Evolutionary conservation across 2,888 invertebrate species (phyloP), one percentile per base, ranked within the genome.

Genomic region (Sinelater perroti): DNA sequence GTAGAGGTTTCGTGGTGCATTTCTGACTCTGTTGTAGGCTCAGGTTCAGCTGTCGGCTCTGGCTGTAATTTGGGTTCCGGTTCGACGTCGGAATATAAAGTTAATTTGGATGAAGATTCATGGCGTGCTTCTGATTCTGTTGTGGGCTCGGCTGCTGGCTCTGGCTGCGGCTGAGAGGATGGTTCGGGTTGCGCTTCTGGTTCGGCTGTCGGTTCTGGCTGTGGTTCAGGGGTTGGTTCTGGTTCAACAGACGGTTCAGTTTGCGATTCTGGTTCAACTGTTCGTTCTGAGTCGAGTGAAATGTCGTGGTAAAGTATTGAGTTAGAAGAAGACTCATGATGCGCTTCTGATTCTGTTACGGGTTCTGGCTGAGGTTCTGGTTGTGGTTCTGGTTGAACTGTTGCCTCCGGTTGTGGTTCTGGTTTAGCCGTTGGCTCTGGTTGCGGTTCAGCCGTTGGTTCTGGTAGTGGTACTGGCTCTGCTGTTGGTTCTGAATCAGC

Each of bases 1-100:
- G n/a, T 62, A 81, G 79, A 1, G 84, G 62, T 59, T 63, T 63
- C 28, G 64, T 78, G 65, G n/a, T 82, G 81, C 0, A 81, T 74
- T 57, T 62, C 71, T 3, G 70, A 75, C 72, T 73, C 76, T 56
- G 46, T 30, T 24, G 40, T 65, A 21, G 72, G 72, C 63, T 77
- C 71, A 0, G 81, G 70, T 58, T 70, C 75, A 13, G 75, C 78
- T 74, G 75, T 80, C 26, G 55, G 50, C 60, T 79, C 46, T 18
- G 80, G 74, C 64, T 54, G 40, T 31, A 60, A 54, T 46, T 67
- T 70, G 0, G 78, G 75, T 67, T 71, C 20, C 38, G 80, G 65
- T 65, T n/a, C n/a, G n/a, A n/a, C n/a, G n/a, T n/a, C n/a, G n/a
- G n/a, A n/a, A n/a, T n/a, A n/a, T n/a, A n/a, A n/a, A n/a, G n/a